phyloP scores from a whole-genome alignment of 2,888 invertebrate species.

The Ochropleura leucogaster region DNA sequence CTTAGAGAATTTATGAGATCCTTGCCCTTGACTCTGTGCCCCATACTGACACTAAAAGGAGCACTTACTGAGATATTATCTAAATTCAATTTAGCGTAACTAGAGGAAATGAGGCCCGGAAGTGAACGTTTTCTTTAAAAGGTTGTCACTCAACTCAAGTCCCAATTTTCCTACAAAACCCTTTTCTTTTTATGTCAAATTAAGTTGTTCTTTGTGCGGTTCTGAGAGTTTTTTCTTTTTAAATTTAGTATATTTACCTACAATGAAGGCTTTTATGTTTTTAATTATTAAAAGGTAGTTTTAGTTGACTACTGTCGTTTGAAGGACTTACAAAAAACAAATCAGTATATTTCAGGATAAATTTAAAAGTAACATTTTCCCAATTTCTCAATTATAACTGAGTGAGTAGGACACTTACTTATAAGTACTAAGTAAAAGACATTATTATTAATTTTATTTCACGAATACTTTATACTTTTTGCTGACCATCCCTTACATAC shows the following conservation, averaged over 20 bases:
- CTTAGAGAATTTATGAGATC: slow-evolving; percentile 2
- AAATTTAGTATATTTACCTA: background rate
- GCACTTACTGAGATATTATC: slow-evolving; percentile 38
- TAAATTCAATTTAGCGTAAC: slow-evolving; percentile 46
- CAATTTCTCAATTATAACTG: no score
- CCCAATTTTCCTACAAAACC: background rate
- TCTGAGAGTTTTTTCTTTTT: background rate
- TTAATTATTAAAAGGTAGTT: background rate
- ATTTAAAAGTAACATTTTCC: no score
- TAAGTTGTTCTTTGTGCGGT: background rate
- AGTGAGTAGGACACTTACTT: no score
- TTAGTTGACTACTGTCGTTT: background rate
- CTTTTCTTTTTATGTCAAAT: background rate
- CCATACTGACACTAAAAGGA: slow-evolving; percentile 29
- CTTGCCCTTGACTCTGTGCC: slow-evolving; percentile 7
- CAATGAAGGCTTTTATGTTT: background rate
- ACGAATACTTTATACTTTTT: no score
- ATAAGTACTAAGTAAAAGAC: no score
- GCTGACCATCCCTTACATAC: no score
- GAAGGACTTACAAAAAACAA: no score
- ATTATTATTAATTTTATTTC: no score
- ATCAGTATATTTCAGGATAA: no score
- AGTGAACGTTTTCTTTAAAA: slow-evolving; percentile 21
- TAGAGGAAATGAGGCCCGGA: background rate
- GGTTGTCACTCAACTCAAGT: slow-evolving; percentile 10